Conservation (phyloP, 2,113 vertebrate species). For the Anarrhichthys ocellatus region DNA sequence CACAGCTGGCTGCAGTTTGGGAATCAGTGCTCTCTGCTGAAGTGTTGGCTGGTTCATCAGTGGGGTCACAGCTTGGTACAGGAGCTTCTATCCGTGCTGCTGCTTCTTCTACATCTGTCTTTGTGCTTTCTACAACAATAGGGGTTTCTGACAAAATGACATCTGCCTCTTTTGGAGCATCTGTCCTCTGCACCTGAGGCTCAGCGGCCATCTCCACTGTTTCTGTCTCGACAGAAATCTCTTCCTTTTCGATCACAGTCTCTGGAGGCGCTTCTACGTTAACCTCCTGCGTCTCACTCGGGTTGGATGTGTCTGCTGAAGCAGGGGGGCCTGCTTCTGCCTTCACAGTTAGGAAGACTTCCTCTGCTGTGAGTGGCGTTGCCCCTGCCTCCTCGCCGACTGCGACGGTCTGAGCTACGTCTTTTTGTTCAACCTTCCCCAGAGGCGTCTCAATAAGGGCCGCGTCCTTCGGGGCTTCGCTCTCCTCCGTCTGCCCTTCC, state of each 20-base stretch:
- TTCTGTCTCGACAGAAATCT: not conserved
- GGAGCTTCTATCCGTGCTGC: slow-evolving; percentile 16
- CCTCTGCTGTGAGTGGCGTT: not conserved
- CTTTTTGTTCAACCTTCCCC: not conserved
- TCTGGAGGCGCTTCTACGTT: not conserved
- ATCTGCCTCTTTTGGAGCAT: not conserved
- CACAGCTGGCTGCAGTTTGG: not conserved
- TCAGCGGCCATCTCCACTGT: not conserved
- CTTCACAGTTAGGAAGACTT: not conserved
- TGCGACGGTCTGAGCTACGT: not conserved
- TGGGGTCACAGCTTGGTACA: not conserved
- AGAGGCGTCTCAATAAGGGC: not conserved
- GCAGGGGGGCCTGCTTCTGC: not conserved
- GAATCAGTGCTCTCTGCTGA: not conserved
- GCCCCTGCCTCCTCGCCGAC: not conserved
- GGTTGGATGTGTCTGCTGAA: not conserved
- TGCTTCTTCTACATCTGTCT: slow-evolving; percentile 4
- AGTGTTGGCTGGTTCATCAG: not conserved
- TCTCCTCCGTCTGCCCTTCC: not conserved
- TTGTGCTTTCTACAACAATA: not conserved
- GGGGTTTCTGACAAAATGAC: not conserved
- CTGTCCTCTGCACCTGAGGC: not conserved
- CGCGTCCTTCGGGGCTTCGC: not conserved
- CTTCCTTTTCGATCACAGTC: slow-evolving; percentile 7
- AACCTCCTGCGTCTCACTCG: not conserved